A percentile compares a stretch with the other conserved stretches of the same genome.
These are phyloP conservation scores for Scaptomyza polygonia DNA, from an alignment of 2,888 invertebrate genomes.

Conservation along the genomic window DNA sequence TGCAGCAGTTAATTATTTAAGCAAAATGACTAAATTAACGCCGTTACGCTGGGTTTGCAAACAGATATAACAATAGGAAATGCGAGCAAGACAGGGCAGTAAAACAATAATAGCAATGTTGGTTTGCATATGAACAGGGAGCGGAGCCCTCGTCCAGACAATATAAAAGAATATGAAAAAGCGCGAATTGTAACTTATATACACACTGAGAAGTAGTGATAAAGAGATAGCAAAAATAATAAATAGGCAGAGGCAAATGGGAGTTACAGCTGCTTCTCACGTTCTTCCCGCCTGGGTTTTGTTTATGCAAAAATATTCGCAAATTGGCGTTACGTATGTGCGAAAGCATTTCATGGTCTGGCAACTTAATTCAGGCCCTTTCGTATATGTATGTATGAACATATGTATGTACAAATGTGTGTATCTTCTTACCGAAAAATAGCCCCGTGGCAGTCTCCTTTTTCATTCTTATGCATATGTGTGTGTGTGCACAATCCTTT, in stretches of 20 bases:
- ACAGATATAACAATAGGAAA: slow-evolving; percentile 29
- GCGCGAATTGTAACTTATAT: slow-evolving; percentile 72
- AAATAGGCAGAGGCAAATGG: background rate
- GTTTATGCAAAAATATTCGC: slow-evolving; percentile 79
- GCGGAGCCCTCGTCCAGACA: slow-evolving; percentile 62
- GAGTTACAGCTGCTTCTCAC: slow-evolving; percentile 28
- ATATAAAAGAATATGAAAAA: slow-evolving; percentile 76
- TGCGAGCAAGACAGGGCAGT: slow-evolving; percentile 50
- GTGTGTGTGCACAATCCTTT: slow-evolving; percentile 42
- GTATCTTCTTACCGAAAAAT: slow-evolving; percentile 50
- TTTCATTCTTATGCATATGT: slow-evolving; percentile 20
- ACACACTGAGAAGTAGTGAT: slow-evolving; percentile 22
- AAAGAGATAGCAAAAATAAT: slow-evolving; percentile 4
- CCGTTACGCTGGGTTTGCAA: slow-evolving; percentile 43
- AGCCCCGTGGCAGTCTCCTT: slow-evolving; percentile 23
- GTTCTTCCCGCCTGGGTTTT: slow-evolving; percentile 53
- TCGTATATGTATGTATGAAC: slow-evolving; percentile 52
- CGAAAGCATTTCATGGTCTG: slow-evolving; percentile 83
- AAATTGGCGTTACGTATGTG: slow-evolving; percentile 81
- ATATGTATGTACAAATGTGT: too few species aligned
- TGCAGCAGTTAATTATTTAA: slow-evolving; percentile 77
- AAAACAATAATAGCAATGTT: slow-evolving; percentile 70
- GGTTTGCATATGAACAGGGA: slow-evolving; percentile 71
- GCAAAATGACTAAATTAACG: slow-evolving; percentile 78
- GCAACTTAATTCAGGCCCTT: slow-evolving; percentile 80